phyloP scores from a whole-genome alignment of 2,888 invertebrate species.

The Cheilosia urbana region DNA sequence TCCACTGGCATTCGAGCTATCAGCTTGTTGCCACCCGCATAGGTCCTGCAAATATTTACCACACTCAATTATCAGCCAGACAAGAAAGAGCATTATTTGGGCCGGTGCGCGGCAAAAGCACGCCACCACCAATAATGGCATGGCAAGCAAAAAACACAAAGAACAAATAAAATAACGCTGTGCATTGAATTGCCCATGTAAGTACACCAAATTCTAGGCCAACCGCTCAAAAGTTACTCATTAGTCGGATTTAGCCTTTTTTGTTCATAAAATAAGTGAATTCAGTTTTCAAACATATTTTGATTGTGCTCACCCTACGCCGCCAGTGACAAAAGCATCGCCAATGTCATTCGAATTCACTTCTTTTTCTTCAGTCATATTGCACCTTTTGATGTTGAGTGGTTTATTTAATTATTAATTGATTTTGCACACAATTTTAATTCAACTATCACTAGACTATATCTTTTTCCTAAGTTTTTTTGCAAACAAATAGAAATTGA shows the following conservation, averaged over 20 bases:
- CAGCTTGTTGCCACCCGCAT: slow-evolving; percentile 78
- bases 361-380: slow-evolving; percentile 51
- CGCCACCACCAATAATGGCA: slow-evolving; percentile 11
- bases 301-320: slow-evolving; percentile 48
- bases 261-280: not conserved
- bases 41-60: slow-evolving; percentile 33
- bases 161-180: slow-evolving; percentile 1
- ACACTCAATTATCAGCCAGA: slow-evolving; percentile 3
- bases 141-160: slow-evolving; percentile 33
- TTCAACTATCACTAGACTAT: too few relatives aligned
- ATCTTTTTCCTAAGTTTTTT: too few relatives aligned
- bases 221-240: slow-evolving; percentile 11
- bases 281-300: not conserved
- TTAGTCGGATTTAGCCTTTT: not conserved
- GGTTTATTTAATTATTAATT: too few relatives aligned
- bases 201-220: slow-evolving; percentile 45
- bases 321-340: slow-evolving; percentile 67
- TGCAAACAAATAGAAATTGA: too few relatives aligned
- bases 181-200: slow-evolving; percentile 37
- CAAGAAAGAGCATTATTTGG: slow-evolving; percentile 11
- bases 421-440: too few relatives aligned
- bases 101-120: slow-evolving; percentile 41
- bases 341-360: slow-evolving; percentile 68
- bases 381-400: not conserved
- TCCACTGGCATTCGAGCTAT: slow-evolving; percentile 87